phyloP scores from a whole-genome alignment of 2,888 invertebrate species.

The Rhodophaea formosa region DNA sequence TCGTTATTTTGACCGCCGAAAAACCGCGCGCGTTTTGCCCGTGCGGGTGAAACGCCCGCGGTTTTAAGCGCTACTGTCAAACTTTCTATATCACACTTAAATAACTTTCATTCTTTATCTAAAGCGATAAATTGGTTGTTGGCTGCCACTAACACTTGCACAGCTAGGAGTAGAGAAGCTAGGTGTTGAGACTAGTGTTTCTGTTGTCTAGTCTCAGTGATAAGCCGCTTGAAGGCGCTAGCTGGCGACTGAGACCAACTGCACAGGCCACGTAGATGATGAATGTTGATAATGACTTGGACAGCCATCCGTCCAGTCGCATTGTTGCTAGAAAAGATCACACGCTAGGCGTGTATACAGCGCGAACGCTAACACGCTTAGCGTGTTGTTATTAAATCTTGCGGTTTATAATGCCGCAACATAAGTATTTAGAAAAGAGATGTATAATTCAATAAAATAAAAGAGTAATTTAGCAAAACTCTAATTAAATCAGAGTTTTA shows the following conservation, averaged over 20 bases:
- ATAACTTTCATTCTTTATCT: conserved; percentile 26
- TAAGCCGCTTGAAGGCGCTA: background rate
- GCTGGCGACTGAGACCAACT: background rate
- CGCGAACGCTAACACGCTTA: too few species aligned
- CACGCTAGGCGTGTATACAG: too few species aligned
- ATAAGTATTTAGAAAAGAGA: too few species aligned
- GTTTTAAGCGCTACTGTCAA: background rate
- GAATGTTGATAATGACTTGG: background rate
- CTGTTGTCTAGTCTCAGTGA: conserved; percentile 2
- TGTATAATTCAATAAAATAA: background rate
- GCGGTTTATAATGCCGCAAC: background rate
- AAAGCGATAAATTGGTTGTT: conserved; percentile 34
- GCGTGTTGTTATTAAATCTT: background rate
- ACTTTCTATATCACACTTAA: background rate
- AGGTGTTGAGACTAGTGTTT: background rate
- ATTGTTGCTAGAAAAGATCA: too few species aligned
- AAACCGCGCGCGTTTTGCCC: background rate
- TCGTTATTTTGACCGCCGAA: background rate
- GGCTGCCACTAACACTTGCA: conserved; percentile 39
- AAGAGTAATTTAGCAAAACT: background rate
- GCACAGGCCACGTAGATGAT: background rate
- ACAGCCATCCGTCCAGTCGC: too few species aligned
- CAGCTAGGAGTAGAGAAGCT: background rate
- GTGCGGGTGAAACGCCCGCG: background rate
- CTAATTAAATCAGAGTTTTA: background rate